Base-by-base conservation (phyloP, 2,888 invertebrate species). In the Cephalotes varians region DNA sequence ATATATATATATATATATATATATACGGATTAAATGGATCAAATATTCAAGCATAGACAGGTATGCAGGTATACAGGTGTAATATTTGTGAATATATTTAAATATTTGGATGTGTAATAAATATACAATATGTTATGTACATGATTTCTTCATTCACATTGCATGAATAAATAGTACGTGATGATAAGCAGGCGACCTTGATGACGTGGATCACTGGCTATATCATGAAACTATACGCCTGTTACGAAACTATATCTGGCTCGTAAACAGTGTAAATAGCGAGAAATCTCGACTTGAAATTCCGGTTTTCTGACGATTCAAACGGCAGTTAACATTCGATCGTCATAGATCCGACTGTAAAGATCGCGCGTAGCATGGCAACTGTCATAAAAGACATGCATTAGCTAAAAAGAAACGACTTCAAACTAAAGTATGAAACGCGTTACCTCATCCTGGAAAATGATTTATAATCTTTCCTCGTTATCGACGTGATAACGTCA, bases 261-360 rank as follows among this genome's bases (percentile, higher is more conserved):
- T 77, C 56, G 34, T 79, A 84, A 84, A 73, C 49, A 67, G 7
- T 15, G 18, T 60, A 73, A 73, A 34, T 21, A 74, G 15, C 49
- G 44, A 51, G 21, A 37, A 37, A 83, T 58, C 65, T 51, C 49
- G 56, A 72, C 76, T 82, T 58, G 82, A 77, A 69, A 86, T 77
- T 83, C 77, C 64, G 69, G 81, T 82, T 83, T 76, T 49, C 71
- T 51, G 25, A 34, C 31, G 21, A 69, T 64, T 21, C 54, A 15
- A 12, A 10, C 18, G 37, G 2, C 12, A 84, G 34, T 60, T 81
- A 12, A 4, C 18, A 7, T 56, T 62, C n/a, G 2, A 34, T 64
- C 28, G 51, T 51, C 37, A 49, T 18, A n/a, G 49, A 64, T 28
- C 6, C 5, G 21, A 40, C n/a, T 40, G 40, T 31, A 54, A 40